Base-by-base conservation (phyloP, 1,140 invertebrate genomes). In the Pogonus chalceus region DNA sequence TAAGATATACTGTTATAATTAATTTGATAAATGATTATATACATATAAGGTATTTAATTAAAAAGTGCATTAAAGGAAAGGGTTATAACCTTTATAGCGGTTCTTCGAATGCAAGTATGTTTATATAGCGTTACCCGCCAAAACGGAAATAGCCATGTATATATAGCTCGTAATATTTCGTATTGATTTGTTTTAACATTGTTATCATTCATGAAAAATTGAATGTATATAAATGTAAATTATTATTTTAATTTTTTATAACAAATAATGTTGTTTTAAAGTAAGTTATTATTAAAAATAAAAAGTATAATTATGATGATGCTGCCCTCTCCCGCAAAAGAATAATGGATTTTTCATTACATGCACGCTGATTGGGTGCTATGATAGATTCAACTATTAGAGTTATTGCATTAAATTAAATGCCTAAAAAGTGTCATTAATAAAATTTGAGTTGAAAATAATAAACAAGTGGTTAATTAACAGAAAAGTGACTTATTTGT, bases 291-390 rank as follows among this genome's bases (percentile, higher is more conserved):
- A 20, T 1, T 22, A 31, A 31, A 20, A 51, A 51, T 18, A 20
- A 24, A 51, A 24, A 2, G 26, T 35, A 26, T 12, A 43, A 3
- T 31, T 31, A 31, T 43, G 23, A 31, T 35, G 16, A 51, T 51
- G 49, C 49, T 35, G 47, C 49, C 14, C 49, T 51, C 49, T 51
- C 10, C n/a, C 21, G 18, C 23, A 1, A n/a, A 16, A 7, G 3
- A 7, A 12, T 26, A 14, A 35, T 18, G 1, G 37, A 53, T 43
- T 24, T 48, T 55, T 49, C 49, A 39, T 9, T 26, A 47, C 24
- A 52, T 59, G 58, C 62, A 48, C 56, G 62, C 52, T 55, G 54
- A 56, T 54, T 60, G 58, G 58, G 22, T 16, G 23, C 37, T 20
- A 16, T 48, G 21, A 4, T 49, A 23, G 20, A 31, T 23, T 39